Evolutionary conservation across 2,797 vertebrate genomes (phyloP).

Genomic region (Cyprinodon diabolis): DNA sequence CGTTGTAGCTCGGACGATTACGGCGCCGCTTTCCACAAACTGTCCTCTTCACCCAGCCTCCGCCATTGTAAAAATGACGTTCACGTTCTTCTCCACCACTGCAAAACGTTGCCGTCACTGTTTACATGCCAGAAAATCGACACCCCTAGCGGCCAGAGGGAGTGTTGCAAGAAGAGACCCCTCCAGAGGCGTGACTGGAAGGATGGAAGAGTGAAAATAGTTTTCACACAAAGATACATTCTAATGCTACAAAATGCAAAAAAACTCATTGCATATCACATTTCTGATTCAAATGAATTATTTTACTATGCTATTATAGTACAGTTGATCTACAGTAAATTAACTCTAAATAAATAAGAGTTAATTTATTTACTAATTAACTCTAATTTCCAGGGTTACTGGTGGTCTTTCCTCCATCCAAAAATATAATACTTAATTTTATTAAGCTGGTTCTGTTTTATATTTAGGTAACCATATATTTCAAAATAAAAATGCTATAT

Average conservation of each 20-base stretch:
- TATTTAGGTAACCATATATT: background rate
- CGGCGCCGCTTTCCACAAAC: constrained; percentile 75
- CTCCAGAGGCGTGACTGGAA: background rate
- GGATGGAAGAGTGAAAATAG: constrained; percentile 3
- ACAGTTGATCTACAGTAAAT: too few relatives aligned
- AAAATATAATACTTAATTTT: too few relatives aligned
- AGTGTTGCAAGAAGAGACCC: constrained; percentile 14
- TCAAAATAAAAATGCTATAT: background rate
- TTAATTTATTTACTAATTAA: too few relatives aligned
- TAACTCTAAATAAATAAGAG: background rate
- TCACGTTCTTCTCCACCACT: constrained; percentile 83
- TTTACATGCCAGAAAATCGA: constrained; percentile 76
- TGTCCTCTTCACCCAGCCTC: constrained; percentile 84
- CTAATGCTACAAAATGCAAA: background rate
- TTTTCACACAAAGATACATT: background rate
- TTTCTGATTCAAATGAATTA: too few relatives aligned
- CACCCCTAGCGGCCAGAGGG: constrained; percentile 61
- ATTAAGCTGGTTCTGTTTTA: background rate
- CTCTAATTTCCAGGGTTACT: too few relatives aligned
- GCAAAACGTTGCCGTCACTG: constrained; percentile 84
- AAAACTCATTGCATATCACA: background rate
- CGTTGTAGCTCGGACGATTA: constrained; percentile 70
- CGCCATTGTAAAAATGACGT: constrained; percentile 89
- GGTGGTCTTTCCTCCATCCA: too few relatives aligned
- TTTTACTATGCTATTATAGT: background rate